These are phyloP conservation scores for Tigriopus californicus DNA, from an alignment of 2,888 invertebrate species.

Conservation along the genomic window DNA sequence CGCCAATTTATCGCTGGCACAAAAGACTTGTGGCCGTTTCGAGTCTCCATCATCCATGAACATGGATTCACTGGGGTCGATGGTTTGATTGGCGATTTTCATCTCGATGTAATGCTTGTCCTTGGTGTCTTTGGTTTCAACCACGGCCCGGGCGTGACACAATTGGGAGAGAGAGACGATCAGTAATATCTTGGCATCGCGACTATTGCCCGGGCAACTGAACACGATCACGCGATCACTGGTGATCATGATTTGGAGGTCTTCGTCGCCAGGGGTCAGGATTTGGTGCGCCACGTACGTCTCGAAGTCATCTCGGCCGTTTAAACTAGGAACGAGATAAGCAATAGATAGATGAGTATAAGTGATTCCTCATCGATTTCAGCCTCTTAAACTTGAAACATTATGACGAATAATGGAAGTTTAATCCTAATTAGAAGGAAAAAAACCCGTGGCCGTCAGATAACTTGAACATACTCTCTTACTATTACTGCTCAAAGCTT, in stretches of 20 bases:
- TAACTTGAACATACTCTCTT: too few species aligned
- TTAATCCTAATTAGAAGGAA: too few species aligned
- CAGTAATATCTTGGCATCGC: slow-evolving; percentile 22
- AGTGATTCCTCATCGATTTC: too few species aligned
- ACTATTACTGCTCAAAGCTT: too few species aligned
- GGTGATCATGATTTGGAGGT: slow-evolving; percentile 60
- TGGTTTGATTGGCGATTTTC: slow-evolving; percentile 21
- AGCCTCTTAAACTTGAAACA: too few species aligned
- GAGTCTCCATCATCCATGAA: slow-evolving; percentile 33
- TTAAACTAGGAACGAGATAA: slow-evolving; percentile 35
- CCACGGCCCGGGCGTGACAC: slow-evolving; percentile 24
- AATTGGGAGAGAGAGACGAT: background rate
- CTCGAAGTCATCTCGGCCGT: slow-evolving; percentile 49
- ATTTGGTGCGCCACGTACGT: slow-evolving; percentile 50
- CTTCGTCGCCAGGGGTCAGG: slow-evolving; percentile 51
- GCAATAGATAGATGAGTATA: too few species aligned
- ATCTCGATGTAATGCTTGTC: slow-evolving; percentile 45
- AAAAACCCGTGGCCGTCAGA: too few species aligned
- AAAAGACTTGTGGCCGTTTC: slow-evolving; percentile 54
- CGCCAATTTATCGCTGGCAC: slow-evolving; percentile 24
- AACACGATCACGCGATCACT: slow-evolving; percentile 52
- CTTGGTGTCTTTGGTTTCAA: background rate
- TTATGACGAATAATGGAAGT: too few species aligned
- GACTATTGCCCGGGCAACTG: slow-evolving; percentile 30
- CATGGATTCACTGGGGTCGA: slow-evolving; percentile 24